Evolutionary conservation across 2,113 vertebrate species (phyloP), one percentile per base, ranked within the genome.

Genomic region (Bufo gargarizans): DNA sequence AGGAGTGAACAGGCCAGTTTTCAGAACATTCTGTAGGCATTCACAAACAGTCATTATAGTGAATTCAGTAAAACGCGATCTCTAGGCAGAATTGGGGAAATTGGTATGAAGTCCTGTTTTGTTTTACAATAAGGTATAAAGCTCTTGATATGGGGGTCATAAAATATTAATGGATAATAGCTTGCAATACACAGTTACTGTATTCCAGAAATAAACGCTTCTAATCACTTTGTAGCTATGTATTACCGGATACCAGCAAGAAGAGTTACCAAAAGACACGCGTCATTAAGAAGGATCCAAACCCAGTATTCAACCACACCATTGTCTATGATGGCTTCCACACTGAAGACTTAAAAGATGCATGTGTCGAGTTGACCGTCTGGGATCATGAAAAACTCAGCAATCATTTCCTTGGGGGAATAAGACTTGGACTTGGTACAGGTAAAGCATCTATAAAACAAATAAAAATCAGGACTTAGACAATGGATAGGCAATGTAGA

Each of bases 361-460:
- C 94, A 1, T 95, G 94, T 49, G 94, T 95, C 55, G 94, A 95
- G 58, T 84, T 95, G 85, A 95, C 94, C 1, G 93, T 95, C 69
- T 95, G 94, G 94, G 94, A 95, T 86, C 94, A 94, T 45, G 94
- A 95, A 84, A 95, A 93, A 2, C 92, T 95, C 20, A 94, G 92
- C 88, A 94, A 95, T 86, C 94, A 95, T 84, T 95, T 95, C 87
- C 93, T 95, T 19, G 94, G 94, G 58, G 94, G 94, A 72, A 93
- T 95, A 84, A 90, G 94, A 78, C 92, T 95, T 86, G 94, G 94
- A 53, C 90, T 94, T 0, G 94, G 94, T 17, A 93, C 93, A 82
- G 94, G 94, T 93, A 43, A 45, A 69, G 10, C 3, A 0, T 87
- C 8, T 33, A 14, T 76, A 67, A 67, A 45, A 33, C 12, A 71